Percentiles rank a stretch among this genome's conserved stretches.
Conservation (phyloP, 2,113 vertebrate genomes). For the Chiloscyllium plagiosum region DNA sequence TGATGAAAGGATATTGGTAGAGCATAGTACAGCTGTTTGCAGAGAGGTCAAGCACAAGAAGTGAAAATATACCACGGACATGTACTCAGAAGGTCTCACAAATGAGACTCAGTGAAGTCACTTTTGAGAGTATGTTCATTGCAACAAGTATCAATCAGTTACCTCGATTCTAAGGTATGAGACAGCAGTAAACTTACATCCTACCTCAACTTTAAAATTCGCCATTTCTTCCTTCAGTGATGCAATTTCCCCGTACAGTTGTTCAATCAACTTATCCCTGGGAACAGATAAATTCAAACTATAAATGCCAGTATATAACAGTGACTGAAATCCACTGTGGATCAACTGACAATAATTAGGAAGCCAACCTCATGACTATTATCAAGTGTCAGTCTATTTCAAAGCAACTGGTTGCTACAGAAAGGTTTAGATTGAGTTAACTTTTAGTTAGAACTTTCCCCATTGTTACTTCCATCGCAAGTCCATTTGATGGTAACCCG, state of each 20-base stretch:
- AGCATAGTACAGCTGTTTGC: background rate
- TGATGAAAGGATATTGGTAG: background rate
- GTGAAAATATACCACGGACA: background rate
- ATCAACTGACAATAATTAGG: background rate
- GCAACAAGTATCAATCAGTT: background rate
- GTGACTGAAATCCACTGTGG: background rate
- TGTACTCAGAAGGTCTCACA: background rate
- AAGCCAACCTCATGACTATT: background rate
- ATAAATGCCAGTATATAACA: background rate
- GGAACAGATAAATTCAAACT: conserved; percentile 23
- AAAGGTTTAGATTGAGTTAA: background rate
- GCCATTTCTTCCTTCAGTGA: conserved; percentile 79
- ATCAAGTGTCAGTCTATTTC: background rate
- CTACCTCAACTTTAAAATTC: conserved; percentile 77
- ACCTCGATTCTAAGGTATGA: background rate
- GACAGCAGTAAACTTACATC: background rate
- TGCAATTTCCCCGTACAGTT: conserved; percentile 73
- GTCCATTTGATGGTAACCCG: too few species aligned
- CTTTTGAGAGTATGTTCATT: background rate
- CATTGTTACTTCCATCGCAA: background rate
- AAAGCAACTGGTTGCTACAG: background rate
- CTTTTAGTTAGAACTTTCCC: background rate
- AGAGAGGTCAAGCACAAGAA: background rate
- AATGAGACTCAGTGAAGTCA: background rate
- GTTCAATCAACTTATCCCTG: conserved; percentile 84